phyloP scores from a whole-genome alignment of 2,888 invertebrate species.

The Scaptomyza reducta region DNA sequence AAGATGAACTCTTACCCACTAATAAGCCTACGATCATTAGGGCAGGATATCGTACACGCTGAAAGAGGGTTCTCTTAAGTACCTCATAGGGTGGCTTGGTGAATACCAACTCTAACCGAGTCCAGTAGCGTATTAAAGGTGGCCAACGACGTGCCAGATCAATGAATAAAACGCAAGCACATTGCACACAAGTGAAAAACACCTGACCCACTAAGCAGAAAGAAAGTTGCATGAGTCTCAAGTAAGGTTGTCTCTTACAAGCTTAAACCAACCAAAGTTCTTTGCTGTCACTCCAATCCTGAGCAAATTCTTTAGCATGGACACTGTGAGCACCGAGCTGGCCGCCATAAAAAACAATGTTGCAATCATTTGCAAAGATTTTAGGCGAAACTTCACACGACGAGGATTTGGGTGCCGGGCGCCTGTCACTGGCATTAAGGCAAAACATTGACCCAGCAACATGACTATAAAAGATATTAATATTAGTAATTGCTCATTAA shows the following conservation, averaged over 20 bases:
- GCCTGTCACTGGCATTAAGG: constrained; percentile 85
- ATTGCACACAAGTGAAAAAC: constrained; percentile 78
- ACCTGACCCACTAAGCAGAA: constrained; percentile 72
- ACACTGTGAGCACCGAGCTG: constrained; percentile 53
- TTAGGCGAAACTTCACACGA: constrained; percentile 70
- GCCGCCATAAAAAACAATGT: constrained; percentile 63
- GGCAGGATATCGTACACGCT: constrained; percentile 73
- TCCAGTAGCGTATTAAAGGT: constrained; percentile 79
- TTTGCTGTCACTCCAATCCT: constrained; percentile 80
- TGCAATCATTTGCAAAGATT: constrained; percentile 67
- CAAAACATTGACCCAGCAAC: constrained; percentile 85
- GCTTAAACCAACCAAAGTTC: constrained; percentile 76
- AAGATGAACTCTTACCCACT: constrained; percentile 51
- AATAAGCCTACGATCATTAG: constrained; percentile 69
- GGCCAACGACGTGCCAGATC: constrained; percentile 81
- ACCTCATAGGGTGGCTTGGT: constrained; percentile 74
- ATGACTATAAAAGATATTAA: constrained; percentile 79
- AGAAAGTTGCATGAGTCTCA: not conserved
- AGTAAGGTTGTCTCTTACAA: too few relatives aligned
- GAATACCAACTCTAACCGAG: constrained; percentile 78
- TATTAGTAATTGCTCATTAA: not conserved
- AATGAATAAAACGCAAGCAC: constrained; percentile 75
- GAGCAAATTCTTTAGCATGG: constrained; percentile 61
- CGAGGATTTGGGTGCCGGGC: constrained; percentile 83
- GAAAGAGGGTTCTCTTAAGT: constrained; percentile 62